These are phyloP conservation scores for Eilema griseolum DNA, from an alignment of 2,888 invertebrate genomes.

Conservation along the genomic window DNA sequence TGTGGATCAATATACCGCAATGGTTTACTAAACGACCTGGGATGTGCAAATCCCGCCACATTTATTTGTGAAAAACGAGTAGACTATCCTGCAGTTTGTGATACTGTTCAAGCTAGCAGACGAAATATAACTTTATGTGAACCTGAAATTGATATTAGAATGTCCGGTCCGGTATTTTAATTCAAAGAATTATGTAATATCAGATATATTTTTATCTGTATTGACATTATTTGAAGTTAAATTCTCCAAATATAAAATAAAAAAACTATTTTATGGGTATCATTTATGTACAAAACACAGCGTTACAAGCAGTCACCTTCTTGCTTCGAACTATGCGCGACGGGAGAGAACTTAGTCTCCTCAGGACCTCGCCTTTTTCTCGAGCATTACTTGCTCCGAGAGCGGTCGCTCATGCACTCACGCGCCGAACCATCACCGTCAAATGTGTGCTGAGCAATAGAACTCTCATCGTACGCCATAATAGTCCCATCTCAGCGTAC, in stretches of 20 bases:
- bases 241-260: background rate
- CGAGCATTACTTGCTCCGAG: no score
- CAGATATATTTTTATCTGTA: background rate
- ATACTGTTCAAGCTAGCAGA: background rate
- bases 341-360: no score
- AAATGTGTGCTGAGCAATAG: no score
- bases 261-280: background rate
- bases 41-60: background rate
- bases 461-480: no score
- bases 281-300: background rate
- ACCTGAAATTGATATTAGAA: background rate
- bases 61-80: conserved; percentile 26
- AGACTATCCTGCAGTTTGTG: conserved; percentile 19
- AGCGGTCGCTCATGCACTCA: no score
- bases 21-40: conserved; percentile 8
- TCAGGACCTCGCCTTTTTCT: no score
- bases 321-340: no score
- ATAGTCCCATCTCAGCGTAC: no score
- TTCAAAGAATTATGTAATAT: background rate
- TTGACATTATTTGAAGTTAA: background rate
- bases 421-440: no score
- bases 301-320: no score
- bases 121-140: background rate
- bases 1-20: conserved; percentile 13
- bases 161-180: background rate